Evolutionary conservation across 2,888 invertebrate genomes (phyloP).

Genomic region (Metacarcinus magister): DNA sequence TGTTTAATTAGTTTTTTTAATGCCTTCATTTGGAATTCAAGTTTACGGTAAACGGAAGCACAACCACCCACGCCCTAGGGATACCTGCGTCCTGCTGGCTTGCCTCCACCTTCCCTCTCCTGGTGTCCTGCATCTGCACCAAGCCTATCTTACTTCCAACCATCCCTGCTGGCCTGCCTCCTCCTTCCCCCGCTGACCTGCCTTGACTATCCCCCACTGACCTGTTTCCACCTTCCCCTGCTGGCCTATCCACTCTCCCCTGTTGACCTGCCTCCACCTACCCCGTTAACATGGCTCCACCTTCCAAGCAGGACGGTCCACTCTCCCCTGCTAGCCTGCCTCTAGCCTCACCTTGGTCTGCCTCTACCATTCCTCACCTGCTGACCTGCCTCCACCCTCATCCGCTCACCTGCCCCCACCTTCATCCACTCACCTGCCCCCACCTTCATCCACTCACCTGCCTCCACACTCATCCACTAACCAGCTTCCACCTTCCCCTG

Average conservation of each 20-base stretch:
- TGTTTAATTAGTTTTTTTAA: constrained; percentile 48
- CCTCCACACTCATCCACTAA: background rate
- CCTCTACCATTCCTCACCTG: background rate
- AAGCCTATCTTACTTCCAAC: background rate
- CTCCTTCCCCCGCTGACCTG: background rate
- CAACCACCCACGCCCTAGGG: background rate
- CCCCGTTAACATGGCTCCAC: background rate
- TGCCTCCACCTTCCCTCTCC: background rate
- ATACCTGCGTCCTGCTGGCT: background rate
- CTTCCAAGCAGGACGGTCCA: too few species aligned
- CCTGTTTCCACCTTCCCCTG: background rate
- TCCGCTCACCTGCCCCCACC: background rate
- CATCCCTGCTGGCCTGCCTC: background rate
- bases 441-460: background rate
- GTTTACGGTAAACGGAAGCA: constrained; percentile 33
- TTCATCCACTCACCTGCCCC: background rate
- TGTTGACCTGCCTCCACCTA: constrained; percentile 4
- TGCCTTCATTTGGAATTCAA: constrained; percentile 48
- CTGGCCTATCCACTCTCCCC: background rate
- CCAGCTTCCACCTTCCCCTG: background rate
- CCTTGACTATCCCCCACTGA: background rate
- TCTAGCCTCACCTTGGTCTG: background rate
- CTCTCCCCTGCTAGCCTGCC: background rate
- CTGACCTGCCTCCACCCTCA: background rate
- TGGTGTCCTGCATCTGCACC: background rate